phyloP scores from a whole-genome alignment of 1,140 invertebrate species.

The Drosophila rufa region DNA sequence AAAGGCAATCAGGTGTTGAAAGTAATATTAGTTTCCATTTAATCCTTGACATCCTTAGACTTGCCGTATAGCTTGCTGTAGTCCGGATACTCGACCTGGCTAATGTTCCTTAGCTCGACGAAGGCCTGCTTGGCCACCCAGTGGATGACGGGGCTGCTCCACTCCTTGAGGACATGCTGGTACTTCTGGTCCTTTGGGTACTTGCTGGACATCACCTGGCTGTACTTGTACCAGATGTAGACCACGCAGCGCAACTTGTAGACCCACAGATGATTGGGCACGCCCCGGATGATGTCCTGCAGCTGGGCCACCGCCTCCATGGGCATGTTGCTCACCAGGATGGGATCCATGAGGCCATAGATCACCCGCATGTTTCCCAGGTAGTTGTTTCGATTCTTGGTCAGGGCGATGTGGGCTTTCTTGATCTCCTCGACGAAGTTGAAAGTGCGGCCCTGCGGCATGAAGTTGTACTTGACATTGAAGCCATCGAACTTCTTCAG shows the following conservation, averaged over 20 bases:
- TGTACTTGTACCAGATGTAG: slow-evolving; percentile 52
- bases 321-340: slow-evolving; percentile 24
- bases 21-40: neutral
- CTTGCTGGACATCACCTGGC: neutral
- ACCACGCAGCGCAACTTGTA: slow-evolving; percentile 56
- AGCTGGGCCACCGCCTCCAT: neutral
- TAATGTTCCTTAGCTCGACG: slow-evolving; percentile 31
- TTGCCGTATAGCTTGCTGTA: neutral
- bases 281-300: slow-evolving; percentile 47
- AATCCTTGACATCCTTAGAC: neutral
- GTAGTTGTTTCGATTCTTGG: slow-evolving; percentile 28
- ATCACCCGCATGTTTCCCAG: slow-evolving; percentile 24
- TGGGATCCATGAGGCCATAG: slow-evolving; percentile 27
- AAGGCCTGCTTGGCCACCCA: slow-evolving; percentile 64
- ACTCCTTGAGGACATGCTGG: slow-evolving; percentile 5
- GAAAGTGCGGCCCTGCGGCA: neutral
- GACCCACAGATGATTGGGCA: slow-evolving; percentile 58
- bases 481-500: slow-evolving; percentile 21
- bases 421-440: neutral
- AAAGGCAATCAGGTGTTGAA: neutral
- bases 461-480: slow-evolving; percentile 23
- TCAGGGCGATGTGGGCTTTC: neutral
- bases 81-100: slow-evolving; percentile 31
- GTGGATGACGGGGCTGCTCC: slow-evolving; percentile 52
- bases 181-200: neutral